These are phyloP conservation scores for Synanthedon andrenaeformis DNA, from an alignment of 2,888 invertebrate genomes.

Conservation along the genomic window DNA sequence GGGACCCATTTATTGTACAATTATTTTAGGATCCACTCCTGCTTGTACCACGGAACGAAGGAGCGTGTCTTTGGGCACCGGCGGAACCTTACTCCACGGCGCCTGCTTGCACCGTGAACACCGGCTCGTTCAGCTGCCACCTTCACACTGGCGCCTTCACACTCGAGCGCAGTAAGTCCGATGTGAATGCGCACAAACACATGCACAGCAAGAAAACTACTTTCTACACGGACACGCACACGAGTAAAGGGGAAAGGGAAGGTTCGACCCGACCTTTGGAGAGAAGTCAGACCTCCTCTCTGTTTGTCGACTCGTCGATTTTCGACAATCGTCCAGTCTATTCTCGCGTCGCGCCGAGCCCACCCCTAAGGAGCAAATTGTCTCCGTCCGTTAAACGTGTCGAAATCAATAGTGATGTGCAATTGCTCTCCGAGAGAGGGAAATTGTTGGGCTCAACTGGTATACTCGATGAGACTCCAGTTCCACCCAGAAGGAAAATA, in stretches of 20 bases:
- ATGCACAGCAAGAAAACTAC: constrained; percentile 38
- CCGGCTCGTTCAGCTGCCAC: constrained; percentile 57
- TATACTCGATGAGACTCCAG: constrained; percentile 44
- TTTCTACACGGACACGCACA: constrained; percentile 39
- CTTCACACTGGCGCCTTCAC: constrained; percentile 53
- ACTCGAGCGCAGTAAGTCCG: constrained; percentile 58
- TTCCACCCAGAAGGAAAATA: constrained; percentile 50
- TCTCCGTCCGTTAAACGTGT: constrained; percentile 33
- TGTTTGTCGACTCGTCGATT: constrained; percentile 39
- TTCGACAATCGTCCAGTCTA: constrained; percentile 51
- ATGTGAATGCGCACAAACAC: constrained; percentile 47
- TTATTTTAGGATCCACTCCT: constrained; percentile 67
- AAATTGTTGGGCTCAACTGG: constrained; percentile 36
- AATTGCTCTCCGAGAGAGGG: constrained; percentile 33
- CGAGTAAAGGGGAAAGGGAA: constrained; percentile 11
- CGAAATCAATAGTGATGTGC: constrained; percentile 28
- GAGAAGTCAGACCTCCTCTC: constrained; percentile 53
- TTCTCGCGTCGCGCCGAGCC: constrained; percentile 58
- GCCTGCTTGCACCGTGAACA: constrained; percentile 51
- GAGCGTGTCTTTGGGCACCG: constrained; percentile 63
- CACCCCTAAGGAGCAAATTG: constrained; percentile 51
- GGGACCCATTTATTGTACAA: not conserved
- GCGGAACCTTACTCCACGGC: constrained; percentile 52
- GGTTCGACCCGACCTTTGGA: constrained; percentile 31
- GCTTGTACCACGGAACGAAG: constrained; percentile 73